Conservation (phyloP, 2,797 vertebrate genomes). For the Sitta carolinensis region DNA sequence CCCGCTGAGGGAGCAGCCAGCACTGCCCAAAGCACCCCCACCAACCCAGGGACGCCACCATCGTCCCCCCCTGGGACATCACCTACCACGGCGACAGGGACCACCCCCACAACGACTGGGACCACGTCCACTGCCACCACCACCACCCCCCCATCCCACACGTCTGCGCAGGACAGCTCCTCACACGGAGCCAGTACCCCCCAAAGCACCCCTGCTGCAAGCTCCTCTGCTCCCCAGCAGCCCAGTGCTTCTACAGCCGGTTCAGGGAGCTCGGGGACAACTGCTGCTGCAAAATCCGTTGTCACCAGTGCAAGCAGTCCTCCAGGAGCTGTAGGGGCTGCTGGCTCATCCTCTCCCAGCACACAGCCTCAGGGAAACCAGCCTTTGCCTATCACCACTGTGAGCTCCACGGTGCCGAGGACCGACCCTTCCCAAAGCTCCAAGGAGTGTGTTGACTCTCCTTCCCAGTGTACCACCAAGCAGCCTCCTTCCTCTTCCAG, state of each 20-base stretch:
- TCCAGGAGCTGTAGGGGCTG: fast-evolving
- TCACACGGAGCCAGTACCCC: fast-evolving
- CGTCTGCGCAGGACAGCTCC: fast-evolving
- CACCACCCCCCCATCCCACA: fast-evolving
- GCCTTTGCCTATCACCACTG: fast-evolving
- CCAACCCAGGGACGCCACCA: fast-evolving
- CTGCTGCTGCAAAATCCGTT: fast-evolving
- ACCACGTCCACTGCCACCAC: fast-evolving
- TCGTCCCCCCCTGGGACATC: fast-evolving
- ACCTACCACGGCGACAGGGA: fast-evolving
- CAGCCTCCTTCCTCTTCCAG: background rate
- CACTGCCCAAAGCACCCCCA: fast-evolving
- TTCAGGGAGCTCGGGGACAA: fast-evolving
- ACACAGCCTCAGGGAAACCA: background rate
- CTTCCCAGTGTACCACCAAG: background rate
- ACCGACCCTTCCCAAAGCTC: background rate
- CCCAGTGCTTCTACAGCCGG: fast-evolving
- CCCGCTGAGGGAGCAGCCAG: fast-evolving
- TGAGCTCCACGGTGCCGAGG: fast-evolving
- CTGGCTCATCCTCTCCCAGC: fast-evolving
- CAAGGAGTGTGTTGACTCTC: fast-evolving
- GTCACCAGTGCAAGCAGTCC: fast-evolving
- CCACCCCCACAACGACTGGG: fast-evolving
- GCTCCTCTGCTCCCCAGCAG: fast-evolving
- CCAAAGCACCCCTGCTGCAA: fast-evolving